Base-by-base conservation (phyloP, 1,140 invertebrate genomes). In the Lepidurus apus region DNA sequence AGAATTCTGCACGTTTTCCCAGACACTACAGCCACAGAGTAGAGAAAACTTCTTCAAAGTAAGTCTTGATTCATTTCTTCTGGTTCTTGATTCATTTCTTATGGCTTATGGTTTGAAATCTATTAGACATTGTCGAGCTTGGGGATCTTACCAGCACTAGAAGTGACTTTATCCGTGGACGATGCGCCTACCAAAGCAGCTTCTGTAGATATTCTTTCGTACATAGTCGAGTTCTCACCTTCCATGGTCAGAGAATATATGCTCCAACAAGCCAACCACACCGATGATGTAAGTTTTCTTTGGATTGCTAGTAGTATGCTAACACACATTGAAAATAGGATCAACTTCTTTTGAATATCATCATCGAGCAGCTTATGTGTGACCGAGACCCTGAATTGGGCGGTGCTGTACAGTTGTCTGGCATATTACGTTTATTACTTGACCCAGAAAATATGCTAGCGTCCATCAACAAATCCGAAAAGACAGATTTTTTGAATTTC, bases 361-460 rank as follows among this genome's bases (percentile, higher is more conserved):
- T 99, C 81, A 97, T 99, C 84, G 94, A 97, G 86, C 96, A 99
- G 89, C 96, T 99, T 88, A 89, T 95, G 47, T 91, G 90, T 81
- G 93, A 95, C 85, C 90, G 88, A 74, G 91, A 95, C 86, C 90
- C 91, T 80, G 98, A 99, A 87, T 86, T 99, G 78, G 97, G 97
- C 74, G 95, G 96, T 82, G 97, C 97, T 74, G 94, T 98, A 45
- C 96, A 98, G 87, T 86, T 99, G 73, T 96, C 95, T 88, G 95
- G 94, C 47, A 95, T 99, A 43, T 86, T 99, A 26, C 90, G 95
- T 83, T 90, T 98, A 73, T 87, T 99, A 3, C 89, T 99, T 42
- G 98, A 99, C 87, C 98, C 98, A 24, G 98, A 99, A 85, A 99
- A 98, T 85, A 99, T 99, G 97, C 87, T 98, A 75, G 92, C 94